Percentiles rank a stretch among this genome's conserved stretches.
Conservation (phyloP, 92 coral and sea anemone species). For the Micromussa lordhowensis region DNA sequence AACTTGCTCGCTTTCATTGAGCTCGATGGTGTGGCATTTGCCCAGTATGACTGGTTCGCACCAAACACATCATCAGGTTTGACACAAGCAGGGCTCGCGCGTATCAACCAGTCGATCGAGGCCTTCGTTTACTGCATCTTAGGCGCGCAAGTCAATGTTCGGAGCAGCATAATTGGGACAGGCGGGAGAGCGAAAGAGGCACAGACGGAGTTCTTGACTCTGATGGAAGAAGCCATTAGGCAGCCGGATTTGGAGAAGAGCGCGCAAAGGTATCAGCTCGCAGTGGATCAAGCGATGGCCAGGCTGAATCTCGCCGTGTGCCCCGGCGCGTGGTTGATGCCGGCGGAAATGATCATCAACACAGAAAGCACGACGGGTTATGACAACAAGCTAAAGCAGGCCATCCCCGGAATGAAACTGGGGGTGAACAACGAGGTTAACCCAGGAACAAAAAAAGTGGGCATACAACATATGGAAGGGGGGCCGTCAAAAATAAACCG, state of each 20-base stretch:
- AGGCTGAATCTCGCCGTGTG: not conserved
- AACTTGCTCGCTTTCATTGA: not conserved
- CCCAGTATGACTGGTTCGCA: too few relatives aligned
- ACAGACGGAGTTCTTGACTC: not conserved
- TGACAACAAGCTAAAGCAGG: constrained; percentile 27
- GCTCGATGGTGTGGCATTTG: not conserved
- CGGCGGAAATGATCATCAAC: not conserved
- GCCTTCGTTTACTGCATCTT: too few relatives aligned
- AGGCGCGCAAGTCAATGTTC: too few relatives aligned
- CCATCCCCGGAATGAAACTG: not conserved
- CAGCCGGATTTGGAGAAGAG: not conserved
- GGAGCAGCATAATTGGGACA: too few relatives aligned
- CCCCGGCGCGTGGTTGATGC: constrained; percentile 21
- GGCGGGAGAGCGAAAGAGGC: too few relatives aligned
- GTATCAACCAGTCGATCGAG: too few relatives aligned
- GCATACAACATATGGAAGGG: not conserved
- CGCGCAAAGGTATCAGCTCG: constrained; percentile 7
- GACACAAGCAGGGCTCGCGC: too few relatives aligned
- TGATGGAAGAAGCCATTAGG: constrained; percentile 16
- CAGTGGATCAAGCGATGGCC: constrained; percentile 9
- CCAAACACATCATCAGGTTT: too few relatives aligned
- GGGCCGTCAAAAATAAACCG: not conserved
- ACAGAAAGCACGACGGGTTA: constrained; percentile 25
- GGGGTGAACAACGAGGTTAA: not conserved
- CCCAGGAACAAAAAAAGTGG: not conserved